Conservation (phyloP, 1,140 invertebrate species). For the Eueides isabella region DNA sequence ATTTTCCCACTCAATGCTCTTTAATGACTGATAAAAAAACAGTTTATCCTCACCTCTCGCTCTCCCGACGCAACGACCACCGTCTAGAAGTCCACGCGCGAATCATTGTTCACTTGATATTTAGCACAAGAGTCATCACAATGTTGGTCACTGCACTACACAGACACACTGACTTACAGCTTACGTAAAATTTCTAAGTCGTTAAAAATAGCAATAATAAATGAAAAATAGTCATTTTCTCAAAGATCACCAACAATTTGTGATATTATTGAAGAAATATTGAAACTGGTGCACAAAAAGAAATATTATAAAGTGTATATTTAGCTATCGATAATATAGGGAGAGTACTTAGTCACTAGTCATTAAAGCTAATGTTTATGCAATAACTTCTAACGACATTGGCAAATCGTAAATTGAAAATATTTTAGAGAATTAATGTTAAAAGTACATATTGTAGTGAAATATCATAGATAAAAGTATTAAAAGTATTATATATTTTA, state of each 20-base stretch:
- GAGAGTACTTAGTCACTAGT: too few species aligned
- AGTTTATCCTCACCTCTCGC: slow-evolving; percentile 63
- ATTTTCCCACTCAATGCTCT: too few species aligned
- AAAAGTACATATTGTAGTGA: not conserved
- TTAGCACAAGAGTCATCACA: slow-evolving; percentile 29
- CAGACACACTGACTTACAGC: not conserved
- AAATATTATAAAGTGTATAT: not conserved
- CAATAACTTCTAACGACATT: not conserved
- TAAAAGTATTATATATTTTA: not conserved
- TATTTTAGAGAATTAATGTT: too few species aligned
- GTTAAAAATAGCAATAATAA: not conserved
- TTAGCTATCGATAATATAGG: not conserved
- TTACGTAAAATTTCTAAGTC: not conserved
- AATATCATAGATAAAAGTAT: not conserved
- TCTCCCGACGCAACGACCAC: slow-evolving; percentile 74
- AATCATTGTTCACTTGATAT: slow-evolving; percentile 54
- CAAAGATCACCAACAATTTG: not conserved
- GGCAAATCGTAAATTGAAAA: not conserved
- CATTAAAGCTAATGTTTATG: too few species aligned
- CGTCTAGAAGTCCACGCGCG: slow-evolving; percentile 69
- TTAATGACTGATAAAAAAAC: not conserved
- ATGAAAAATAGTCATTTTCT: not conserved
- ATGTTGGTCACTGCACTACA: slow-evolving; percentile 6
- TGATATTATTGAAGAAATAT: not conserved
- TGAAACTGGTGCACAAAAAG: not conserved